Percentiles rank a stretch among this genome's conserved stretches.
Conservation (phyloP, 2,888 invertebrate species). For the Heliconius charithonia region DNA sequence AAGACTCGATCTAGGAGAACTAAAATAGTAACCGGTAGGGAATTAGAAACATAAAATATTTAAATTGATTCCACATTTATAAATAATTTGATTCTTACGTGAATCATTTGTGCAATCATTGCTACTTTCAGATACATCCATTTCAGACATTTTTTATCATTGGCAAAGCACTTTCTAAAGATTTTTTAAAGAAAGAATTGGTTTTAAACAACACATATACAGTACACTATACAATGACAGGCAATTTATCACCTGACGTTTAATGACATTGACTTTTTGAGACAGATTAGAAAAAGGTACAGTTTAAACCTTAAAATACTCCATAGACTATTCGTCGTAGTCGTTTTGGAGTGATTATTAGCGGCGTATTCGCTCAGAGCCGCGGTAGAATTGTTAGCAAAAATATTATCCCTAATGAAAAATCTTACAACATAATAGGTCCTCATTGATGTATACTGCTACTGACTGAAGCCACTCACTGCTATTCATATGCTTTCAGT, state of each 20-base stretch:
- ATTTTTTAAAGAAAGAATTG: conserved; percentile 18
- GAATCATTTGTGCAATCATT: conserved; percentile 76
- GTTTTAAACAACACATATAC: conserved; percentile 32
- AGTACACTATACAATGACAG: conserved; percentile 58
- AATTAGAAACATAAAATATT: not conserved
- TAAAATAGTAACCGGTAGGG: conserved; percentile 69
- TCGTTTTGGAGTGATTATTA: too few relatives aligned
- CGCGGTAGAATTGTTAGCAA: too few relatives aligned
- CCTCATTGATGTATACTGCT: not conserved
- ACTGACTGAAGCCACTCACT: too few relatives aligned
- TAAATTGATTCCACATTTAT: not conserved
- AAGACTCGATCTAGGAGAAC: conserved; percentile 95
- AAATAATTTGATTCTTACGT: conserved; percentile 58
- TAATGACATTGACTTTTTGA: conserved; percentile 7
- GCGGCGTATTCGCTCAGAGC: too few relatives aligned
- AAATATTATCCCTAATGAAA: too few relatives aligned
- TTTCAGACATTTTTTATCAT: conserved; percentile 72
- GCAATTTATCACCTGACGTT: conserved; percentile 51
- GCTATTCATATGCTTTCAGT: too few relatives aligned
- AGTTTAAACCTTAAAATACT: not conserved
- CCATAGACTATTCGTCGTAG: too few relatives aligned
- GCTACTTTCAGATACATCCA: conserved; percentile 73
- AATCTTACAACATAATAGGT: not conserved
- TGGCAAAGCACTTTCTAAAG: conserved; percentile 35
- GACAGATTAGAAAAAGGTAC: not conserved